Evolutionary conservation across 2,888 invertebrate species (phyloP).

Genomic region (Harpalus rubripes): DNA sequence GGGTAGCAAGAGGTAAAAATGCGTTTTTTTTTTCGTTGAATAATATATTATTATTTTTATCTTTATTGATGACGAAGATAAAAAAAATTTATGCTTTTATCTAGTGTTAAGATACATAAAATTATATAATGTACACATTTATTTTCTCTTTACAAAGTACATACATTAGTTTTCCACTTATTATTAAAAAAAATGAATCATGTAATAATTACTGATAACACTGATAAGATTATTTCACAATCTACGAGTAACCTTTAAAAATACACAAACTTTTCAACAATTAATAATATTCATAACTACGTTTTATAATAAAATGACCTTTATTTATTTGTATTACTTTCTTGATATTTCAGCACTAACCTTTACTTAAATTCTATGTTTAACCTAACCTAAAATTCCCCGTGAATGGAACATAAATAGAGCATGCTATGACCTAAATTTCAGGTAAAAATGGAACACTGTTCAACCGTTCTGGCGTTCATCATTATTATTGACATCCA

Average conservation of each 20-base stretch:
- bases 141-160: neutral
- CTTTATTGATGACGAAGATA: neutral
- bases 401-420: conserved; percentile 13
- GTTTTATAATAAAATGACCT: conserved; percentile 17
- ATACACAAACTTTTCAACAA: neutral
- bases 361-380: neutral
- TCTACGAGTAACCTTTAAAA: neutral
- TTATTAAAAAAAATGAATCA: neutral
- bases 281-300: neutral
- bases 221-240: conserved; percentile 10
- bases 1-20: too few relatives aligned
- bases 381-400: conserved; percentile 16
- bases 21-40: neutral
- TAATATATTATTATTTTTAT: too few relatives aligned
- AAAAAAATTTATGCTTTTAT: conserved; percentile 10
- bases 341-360: too few relatives aligned
- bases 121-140: conserved; percentile 38
- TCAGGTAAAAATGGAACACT: too few relatives aligned
- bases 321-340: neutral
- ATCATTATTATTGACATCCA: neutral
- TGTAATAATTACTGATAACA: conserved; percentile 6
- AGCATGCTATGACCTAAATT: conserved; percentile 20
- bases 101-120: conserved; percentile 18
- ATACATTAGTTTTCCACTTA: conserved; percentile 6
- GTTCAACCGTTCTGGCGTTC: too few relatives aligned